Evolutionary conservation across 2,797 vertebrate species (phyloP).

Genomic region (Enteromius thamalakanensis): DNA sequence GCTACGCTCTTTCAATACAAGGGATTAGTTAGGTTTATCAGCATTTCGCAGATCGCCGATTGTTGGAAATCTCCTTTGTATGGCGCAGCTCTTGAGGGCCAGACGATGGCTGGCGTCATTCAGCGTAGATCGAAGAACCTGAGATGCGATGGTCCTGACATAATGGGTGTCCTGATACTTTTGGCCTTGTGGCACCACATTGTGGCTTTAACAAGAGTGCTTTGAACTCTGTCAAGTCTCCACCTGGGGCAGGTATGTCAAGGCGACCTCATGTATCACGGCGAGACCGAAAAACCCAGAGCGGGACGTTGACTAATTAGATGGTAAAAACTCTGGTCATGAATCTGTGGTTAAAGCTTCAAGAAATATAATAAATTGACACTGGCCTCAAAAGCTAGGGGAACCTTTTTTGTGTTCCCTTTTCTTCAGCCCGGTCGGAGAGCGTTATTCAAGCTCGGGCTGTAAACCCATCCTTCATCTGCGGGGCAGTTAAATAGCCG

Average conservation of each 20-base stretch:
- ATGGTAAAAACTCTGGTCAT: conserved; percentile 76
- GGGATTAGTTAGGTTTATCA: conserved; percentile 57
- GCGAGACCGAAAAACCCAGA: conserved; percentile 73
- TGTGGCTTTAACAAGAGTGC: conserved; percentile 79
- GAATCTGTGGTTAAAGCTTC: conserved; percentile 76
- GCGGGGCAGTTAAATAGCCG: conserved; percentile 82
- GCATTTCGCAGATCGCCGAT: conserved; percentile 43
- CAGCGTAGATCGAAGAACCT: conserved; percentile 47
- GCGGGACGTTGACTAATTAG: conserved; percentile 84
- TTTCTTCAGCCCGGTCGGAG: conserved; percentile 43
- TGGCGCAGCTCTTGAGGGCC: conserved; percentile 35
- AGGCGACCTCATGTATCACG: conserved; percentile 79
- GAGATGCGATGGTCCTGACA: conserved; percentile 53
- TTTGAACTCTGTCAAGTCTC: conserved; percentile 77
- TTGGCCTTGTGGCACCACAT: conserved; percentile 72
- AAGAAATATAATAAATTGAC: conserved; percentile 80
- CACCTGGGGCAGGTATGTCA: conserved; percentile 76
- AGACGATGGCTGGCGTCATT: conserved; percentile 52
- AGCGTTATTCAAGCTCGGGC: conserved; percentile 74
- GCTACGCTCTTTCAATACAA: conserved; percentile 49
- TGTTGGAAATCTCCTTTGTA: conserved; percentile 54
- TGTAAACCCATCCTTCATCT: conserved; percentile 83
- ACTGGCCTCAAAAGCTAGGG: conserved; percentile 76
- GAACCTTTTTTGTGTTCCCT: conserved; percentile 69
- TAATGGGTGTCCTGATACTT: conserved; percentile 65